These are phyloP conservation scores for Heloderma charlesbogerti DNA, from an alignment of 2,113 vertebrate species.

Conservation along the genomic window DNA sequence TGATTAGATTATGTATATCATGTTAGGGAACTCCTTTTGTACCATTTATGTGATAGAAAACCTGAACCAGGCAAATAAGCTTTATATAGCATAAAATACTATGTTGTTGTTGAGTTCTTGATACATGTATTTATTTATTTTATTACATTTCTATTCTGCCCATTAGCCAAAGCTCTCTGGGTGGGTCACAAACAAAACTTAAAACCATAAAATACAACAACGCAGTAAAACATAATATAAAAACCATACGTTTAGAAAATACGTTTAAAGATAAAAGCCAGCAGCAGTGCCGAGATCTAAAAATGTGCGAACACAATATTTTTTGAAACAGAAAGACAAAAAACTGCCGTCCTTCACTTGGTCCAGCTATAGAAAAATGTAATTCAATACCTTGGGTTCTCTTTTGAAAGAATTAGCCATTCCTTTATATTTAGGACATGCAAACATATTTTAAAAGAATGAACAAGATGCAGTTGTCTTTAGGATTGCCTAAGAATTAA, in stretches of 20 bases:
- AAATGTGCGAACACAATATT: too few species aligned
- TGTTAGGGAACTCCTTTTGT: neutral
- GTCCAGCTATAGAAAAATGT: conserved; percentile 3
- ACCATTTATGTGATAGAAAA: neutral
- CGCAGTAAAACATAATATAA: too few species aligned
- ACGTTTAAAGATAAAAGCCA: too few species aligned
- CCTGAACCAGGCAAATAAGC: neutral
- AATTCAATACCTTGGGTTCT: conserved; percentile 21
- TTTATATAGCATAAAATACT: neutral
- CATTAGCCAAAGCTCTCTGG: too few species aligned
- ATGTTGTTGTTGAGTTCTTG: neutral
- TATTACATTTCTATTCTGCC: too few species aligned
- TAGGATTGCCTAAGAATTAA: conserved; percentile 9
- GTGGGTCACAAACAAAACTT: too few species aligned
- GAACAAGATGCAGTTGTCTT: conserved; percentile 40
- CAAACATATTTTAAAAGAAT: conserved; percentile 25
- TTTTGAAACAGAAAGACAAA: too few species aligned
- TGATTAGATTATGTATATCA: neutral
- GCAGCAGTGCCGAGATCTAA: too few species aligned
- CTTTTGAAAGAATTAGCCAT: conserved; percentile 23
- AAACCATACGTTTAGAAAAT: too few species aligned
- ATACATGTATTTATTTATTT: neutral
- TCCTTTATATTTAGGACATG: conserved; percentile 29
- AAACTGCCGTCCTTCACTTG: neutral
- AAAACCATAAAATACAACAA: too few species aligned